Conservation (phyloP, 2,797 vertebrate genomes). For the Peromyscus aztecus region DNA sequence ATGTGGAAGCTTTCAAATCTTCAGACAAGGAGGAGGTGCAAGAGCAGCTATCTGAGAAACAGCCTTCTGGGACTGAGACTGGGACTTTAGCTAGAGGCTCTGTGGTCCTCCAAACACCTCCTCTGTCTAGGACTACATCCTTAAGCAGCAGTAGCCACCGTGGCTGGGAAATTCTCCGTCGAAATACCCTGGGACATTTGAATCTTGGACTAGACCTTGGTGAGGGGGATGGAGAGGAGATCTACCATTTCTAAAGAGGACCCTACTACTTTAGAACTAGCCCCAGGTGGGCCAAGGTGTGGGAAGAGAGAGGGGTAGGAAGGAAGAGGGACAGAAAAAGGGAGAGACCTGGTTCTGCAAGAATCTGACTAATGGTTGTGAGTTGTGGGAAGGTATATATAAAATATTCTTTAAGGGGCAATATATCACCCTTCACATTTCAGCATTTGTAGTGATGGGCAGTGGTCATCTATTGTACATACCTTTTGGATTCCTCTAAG, state of each 20-base stretch:
- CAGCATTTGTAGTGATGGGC: background rate
- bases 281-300: background rate
- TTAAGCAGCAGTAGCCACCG: constrained; percentile 76
- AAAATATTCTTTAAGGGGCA: background rate
- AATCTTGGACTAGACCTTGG: constrained; percentile 81
- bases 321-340: background rate
- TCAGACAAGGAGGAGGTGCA: constrained; percentile 82
- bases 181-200: constrained; percentile 84
- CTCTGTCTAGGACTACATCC: constrained; percentile 85
- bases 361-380: background rate
- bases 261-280: background rate
- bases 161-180: constrained; percentile 89
- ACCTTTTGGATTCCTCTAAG: background rate
- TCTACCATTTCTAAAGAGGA: constrained; percentile 86
- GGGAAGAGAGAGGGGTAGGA: background rate
- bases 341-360: background rate
- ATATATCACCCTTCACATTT: background rate
- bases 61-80: constrained; percentile 54
- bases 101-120: constrained; percentile 49
- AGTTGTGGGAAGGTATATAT: background rate
- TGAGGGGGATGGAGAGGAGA: constrained; percentile 79
- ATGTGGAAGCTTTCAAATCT: constrained; percentile 86
- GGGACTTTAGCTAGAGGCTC: constrained; percentile 51
- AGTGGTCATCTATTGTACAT: background rate
- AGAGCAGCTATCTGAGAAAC: constrained; percentile 51